Evolutionary conservation across 2,888 invertebrate genomes (phyloP).

Genomic region (Monopis laevigella): DNA sequence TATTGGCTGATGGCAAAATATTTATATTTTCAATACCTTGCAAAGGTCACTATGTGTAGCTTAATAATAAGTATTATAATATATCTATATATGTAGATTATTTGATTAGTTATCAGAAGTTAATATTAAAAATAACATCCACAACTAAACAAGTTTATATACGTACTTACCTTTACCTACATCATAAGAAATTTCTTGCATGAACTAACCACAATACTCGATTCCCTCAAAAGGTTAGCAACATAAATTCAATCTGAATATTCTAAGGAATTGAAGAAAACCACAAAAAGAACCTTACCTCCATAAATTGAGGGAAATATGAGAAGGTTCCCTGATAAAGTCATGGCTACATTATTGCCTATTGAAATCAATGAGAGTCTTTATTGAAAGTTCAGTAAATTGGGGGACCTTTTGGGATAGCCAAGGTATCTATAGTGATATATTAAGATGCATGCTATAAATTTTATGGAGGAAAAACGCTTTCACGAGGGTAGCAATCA

Average conservation of each 20-base stretch:
- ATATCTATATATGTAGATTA: too few species aligned
- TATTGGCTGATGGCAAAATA: too few species aligned
- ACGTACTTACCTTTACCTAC: too few species aligned
- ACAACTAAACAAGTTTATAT: too few species aligned
- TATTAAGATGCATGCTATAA: constrained; percentile 12
- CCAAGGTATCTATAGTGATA: neutral
- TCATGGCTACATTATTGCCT: constrained; percentile 43
- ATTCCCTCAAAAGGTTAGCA: constrained; percentile 3
- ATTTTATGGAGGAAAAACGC: constrained; percentile 6
- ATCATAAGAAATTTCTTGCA: too few species aligned
- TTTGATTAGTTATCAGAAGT: too few species aligned
- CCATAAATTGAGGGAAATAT: constrained; percentile 52
- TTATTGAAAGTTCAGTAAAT: constrained; percentile 50
- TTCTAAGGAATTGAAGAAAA: constrained; percentile 39
- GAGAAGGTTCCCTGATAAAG: constrained; percentile 44
- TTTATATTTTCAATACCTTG: too few species aligned
- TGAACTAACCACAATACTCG: too few species aligned
- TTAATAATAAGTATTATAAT: too few species aligned
- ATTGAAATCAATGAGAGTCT: constrained; percentile 54
- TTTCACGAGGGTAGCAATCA: constrained; percentile 11
- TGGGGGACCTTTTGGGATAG: constrained; percentile 22
- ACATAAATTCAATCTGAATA: constrained; percentile 46
- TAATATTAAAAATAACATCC: too few species aligned
- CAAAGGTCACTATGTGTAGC: too few species aligned
- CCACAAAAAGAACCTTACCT: constrained; percentile 38